These are phyloP conservation scores for Gallinago media DNA, from an alignment of 2,113 vertebrate genomes.

Conservation along the genomic window DNA sequence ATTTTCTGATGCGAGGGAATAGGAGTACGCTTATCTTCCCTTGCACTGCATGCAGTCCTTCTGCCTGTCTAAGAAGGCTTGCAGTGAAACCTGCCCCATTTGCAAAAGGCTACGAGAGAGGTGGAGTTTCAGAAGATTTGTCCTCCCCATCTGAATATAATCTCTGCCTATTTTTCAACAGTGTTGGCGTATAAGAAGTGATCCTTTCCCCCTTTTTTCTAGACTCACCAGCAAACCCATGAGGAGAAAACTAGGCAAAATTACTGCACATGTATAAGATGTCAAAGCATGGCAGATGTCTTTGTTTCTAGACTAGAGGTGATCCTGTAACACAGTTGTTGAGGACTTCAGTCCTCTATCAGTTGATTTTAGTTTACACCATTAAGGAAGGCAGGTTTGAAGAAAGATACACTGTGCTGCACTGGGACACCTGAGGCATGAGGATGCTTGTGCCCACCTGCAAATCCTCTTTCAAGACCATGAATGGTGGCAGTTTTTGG, in stretches of 20 bases:
- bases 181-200: neutral
- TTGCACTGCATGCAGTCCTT: neutral
- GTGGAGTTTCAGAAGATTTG: neutral
- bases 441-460: neutral
- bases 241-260: neutral
- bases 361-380: neutral
- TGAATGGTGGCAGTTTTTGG: neutral
- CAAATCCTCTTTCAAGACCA: neutral
- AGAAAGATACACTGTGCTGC: neutral
- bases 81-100: neutral
- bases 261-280: neutral
- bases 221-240: fast-evolving
- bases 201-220: neutral
- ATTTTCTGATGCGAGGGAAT: neutral
- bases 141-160: neutral
- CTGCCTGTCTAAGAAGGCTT: neutral
- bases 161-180: neutral
- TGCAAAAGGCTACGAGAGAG: neutral
- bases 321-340: fast-evolving
- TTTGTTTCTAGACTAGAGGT: neutral
- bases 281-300: fast-evolving
- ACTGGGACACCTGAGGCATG: fast-evolving
- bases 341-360: neutral
- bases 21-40: neutral
- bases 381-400: neutral